Evolutionary conservation across 2,113 vertebrate species (phyloP).

Genomic region (Paralichthys olivaceus): DNA sequence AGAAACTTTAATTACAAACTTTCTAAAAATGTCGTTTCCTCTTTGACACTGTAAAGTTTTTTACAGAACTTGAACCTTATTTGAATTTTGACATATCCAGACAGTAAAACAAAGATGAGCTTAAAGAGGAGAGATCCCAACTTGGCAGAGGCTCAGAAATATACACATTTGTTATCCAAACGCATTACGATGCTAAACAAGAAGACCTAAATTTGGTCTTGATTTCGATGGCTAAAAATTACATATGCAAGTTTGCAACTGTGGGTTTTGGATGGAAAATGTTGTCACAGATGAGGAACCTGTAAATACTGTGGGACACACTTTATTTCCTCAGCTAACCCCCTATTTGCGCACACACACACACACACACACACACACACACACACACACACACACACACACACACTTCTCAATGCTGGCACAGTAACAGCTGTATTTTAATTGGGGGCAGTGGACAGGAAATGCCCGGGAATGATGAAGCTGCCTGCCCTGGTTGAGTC

Average conservation of each 20-base stretch:
- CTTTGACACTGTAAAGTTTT: too few relatives aligned
- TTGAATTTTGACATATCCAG: not conserved
- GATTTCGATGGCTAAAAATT: not conserved
- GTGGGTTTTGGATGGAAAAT: not conserved
- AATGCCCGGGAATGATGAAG: constrained; percentile 79
- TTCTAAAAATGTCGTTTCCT: too few relatives aligned
- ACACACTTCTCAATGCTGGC: constrained; percentile 48
- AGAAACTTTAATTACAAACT: too few relatives aligned
- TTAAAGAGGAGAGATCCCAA: not conserved
- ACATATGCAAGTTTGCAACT: too few relatives aligned
- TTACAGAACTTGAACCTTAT: not conserved
- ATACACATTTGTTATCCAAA: too few relatives aligned
- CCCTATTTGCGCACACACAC: not conserved
- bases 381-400: constrained; percentile 18
- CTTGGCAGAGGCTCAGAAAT: not conserved
- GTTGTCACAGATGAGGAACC: not conserved
- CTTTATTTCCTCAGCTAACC: too few relatives aligned
- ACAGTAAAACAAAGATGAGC: not conserved
- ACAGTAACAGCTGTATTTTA: constrained; percentile 72
- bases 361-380: not conserved
- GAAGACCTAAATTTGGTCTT: too few relatives aligned
- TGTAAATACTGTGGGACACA: constrained; percentile 12
- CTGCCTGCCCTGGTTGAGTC: constrained; percentile 58
- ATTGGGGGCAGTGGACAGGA: constrained; percentile 78
- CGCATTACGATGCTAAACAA: too few relatives aligned